Base-by-base conservation (phyloP, 2,888 invertebrate species). In the Agrochola macilenta region DNA sequence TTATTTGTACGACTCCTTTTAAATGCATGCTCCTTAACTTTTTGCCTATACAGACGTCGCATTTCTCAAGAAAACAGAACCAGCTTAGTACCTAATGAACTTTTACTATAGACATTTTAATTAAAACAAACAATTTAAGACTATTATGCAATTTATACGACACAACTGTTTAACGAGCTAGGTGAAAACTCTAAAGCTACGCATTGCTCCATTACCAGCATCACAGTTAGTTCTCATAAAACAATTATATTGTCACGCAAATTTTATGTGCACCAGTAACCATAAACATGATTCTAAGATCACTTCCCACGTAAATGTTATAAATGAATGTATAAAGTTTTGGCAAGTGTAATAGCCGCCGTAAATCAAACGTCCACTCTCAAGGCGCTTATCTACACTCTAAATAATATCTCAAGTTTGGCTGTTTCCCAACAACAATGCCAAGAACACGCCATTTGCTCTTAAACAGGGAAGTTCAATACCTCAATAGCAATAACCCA, bases 221-320 rank as follows among this genome's bases (percentile, higher is more conserved):
- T 58, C 30, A 60, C 54, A 69, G 57, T 76, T 52, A 60, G 20
- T 69, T 57, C 60, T 60, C 60, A 74, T 66, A 70, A 74, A 86
- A 75, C 72, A 73, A 66, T 63, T 74, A 72, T 65, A 69, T 72
- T 71, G 49, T n/a, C 58, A 14, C 26, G 35, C 57, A 63, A 58
- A 78, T 58, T 64, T 11, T 86, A 73, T 49, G 68, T 49, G 52
- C 74, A 49, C 74, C 49, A 43, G 73, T 35, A 79, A 74, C 35
- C 68, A 84, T 76, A 76, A 72, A 69, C 74, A 66, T 70, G 35
- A 66, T 72, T 76, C 70, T 77, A 80, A 78, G 68, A 77, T 73
- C 68, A 69, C 80, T 75, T 79, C 84, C 82, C 86, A 79, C 83
- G 81, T 85, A 82, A 79, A 82, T 82, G 71, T 69, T 80, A 78